Percentiles rank a stretch among this genome's conserved stretches.
Conservation (phyloP, 2,888 invertebrate genomes). For the Marasmarcha lunaedactyla region DNA sequence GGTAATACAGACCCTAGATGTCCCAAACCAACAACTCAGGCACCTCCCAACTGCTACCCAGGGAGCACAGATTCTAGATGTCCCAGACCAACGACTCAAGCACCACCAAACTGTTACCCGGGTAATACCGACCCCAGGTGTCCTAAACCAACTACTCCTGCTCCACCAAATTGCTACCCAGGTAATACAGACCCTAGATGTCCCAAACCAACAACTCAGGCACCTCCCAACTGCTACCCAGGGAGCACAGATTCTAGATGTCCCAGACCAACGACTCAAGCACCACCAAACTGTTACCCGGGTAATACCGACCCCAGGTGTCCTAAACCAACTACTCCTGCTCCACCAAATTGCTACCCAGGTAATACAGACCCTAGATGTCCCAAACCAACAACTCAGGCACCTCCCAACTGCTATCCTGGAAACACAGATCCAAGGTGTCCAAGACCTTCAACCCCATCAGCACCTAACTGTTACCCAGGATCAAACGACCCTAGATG, state of each 20-base stretch:
- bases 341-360: constrained; percentile 23
- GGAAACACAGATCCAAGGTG: constrained; percentile 24
- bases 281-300: constrained; percentile 25
- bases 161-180: constrained; percentile 22
- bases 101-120: constrained; percentile 24
- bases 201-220: constrained; percentile 24
- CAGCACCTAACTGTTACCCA: constrained; percentile 30
- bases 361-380: constrained; percentile 25
- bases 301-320: constrained; percentile 21
- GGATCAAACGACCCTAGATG: constrained; percentile 32
- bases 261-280: constrained; percentile 18
- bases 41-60: constrained; percentile 26
- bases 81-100: constrained; percentile 12
- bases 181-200: constrained; percentile 31
- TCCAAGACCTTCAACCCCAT: constrained; percentile 21
- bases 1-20: constrained; percentile 24
- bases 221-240: constrained; percentile 19
- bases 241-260: constrained; percentile 24
- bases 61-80: no score
- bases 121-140: constrained; percentile 36
- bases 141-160: constrained; percentile 22
- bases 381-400: constrained; percentile 19
- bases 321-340: constrained; percentile 14
- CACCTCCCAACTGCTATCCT: constrained; percentile 19
- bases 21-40: constrained; percentile 18